Evolutionary conservation across 2,888 invertebrate species (phyloP), one percentile per base, ranked within the genome.

Genomic region (Diadegma fenestrale): DNA sequence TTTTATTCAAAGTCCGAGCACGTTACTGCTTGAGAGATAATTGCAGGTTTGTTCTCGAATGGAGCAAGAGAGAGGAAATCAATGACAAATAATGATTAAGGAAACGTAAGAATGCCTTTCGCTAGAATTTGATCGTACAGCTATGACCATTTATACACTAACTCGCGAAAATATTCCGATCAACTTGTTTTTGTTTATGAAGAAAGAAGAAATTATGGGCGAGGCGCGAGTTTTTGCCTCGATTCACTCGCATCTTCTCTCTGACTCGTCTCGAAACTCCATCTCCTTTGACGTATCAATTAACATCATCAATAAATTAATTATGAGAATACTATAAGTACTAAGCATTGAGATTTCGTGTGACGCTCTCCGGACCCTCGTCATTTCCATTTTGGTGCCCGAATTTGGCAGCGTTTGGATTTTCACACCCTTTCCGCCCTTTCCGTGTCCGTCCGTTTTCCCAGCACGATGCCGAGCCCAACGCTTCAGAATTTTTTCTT

Each of bases 291-390:
- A 37, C 73, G 69, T 85, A 82, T 71, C 71, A 85, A 88, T 89
- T 87, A 88, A 88, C 89, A 91, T 87, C 90, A 89, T 92, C 90
- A 92, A 93, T 93, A 93, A 93, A 93, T 92, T 91, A 92, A 92
- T 89, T 89, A 91, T 90, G 91, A 92, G 91, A 91, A 88, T 87
- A 88, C 92, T 93, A 92, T 92, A 92, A 93, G 92, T 93, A 93
- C 92, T 91, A 92, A 89, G 90, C 90, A 89, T 89, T 88, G 88
- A 64, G 61, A 84, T 78, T 86, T 80, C 26, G 45, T 72, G 66
- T 43, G 75, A 69, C 75, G 81, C 84, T 71, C 26, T 54, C 12
- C 12, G 0, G 2, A 8, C 19, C 22, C 22, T 54, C 22, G 37
- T 0, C 3, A 7, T 54, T 22, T 22, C 22, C 2, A 10, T 54